phyloP scores from a whole-genome alignment of 2,797 vertebrate genomes.

The Aldrovandia affinis region DNA sequence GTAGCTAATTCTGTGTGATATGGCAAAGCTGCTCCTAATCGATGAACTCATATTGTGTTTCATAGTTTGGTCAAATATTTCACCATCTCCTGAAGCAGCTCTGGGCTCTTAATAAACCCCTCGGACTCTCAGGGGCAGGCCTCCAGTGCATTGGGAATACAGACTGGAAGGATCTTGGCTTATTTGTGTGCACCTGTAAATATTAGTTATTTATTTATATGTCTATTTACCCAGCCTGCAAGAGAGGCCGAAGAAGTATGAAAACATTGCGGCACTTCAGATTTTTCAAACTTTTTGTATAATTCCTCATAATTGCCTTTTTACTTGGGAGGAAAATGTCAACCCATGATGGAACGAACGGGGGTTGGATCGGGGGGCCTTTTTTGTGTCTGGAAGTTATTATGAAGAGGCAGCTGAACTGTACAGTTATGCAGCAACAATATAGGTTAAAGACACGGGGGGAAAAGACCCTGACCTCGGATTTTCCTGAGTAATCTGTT shows the following conservation, averaged over 20 bases:
- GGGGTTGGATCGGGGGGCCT: background rate
- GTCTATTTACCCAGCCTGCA: slow-evolving; percentile 22
- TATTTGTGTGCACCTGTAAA: slow-evolving; percentile 5
- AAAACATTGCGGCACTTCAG: background rate
- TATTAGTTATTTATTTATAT: background rate
- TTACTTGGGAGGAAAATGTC: background rate
- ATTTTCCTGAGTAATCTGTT: background rate
- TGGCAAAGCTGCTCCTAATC: slow-evolving; percentile 71
- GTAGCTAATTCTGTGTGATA: slow-evolving; percentile 73
- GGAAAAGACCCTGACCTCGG: background rate
- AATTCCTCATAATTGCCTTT: slow-evolving; percentile 40
- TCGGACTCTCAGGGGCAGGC: slow-evolving; percentile 64
- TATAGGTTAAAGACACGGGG: background rate
- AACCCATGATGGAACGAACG: background rate
- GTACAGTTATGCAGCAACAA: background rate
- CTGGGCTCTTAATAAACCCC: slow-evolving; percentile 77
- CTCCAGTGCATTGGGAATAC: slow-evolving; percentile 17
- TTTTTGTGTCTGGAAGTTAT: slow-evolving; percentile 6
- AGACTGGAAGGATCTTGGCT: background rate
- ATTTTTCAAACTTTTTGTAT: background rate
- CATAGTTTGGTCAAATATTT: slow-evolving; percentile 74
- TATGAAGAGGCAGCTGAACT: background rate
- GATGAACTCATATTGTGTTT: slow-evolving; percentile 79
- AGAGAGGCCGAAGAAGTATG: background rate
- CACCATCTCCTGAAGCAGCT: slow-evolving; percentile 62